Percentiles rank a stretch among this genome's conserved stretches.
These are phyloP conservation scores for Ifrita kowaldi DNA, from an alignment of 2,113 vertebrate genomes.

Conservation along the genomic window DNA sequence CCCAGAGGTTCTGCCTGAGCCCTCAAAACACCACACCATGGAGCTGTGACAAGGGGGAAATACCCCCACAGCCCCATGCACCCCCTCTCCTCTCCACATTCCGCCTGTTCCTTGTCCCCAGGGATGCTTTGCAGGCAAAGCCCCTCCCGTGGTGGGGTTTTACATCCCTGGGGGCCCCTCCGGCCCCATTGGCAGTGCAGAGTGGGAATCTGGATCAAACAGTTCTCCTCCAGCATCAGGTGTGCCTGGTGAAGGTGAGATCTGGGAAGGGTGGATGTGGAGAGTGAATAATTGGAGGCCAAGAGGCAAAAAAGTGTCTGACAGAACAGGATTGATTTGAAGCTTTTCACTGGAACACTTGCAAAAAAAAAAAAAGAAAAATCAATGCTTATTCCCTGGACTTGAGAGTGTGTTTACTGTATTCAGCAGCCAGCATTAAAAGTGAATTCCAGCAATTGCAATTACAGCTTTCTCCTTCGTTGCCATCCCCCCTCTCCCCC, in stretches of 20 bases:
- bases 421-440: constrained; percentile 63
- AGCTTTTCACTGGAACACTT: constrained; percentile 57
- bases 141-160: neutral
- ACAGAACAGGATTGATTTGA: constrained; percentile 56
- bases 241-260: neutral
- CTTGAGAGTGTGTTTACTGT: constrained; percentile 9
- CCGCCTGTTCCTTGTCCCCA: neutral
- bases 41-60: neutral
- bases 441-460: constrained; percentile 70
- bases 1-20: neutral
- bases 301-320: constrained; percentile 40
- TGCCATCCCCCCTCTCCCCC: neutral
- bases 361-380: constrained; percentile 34
- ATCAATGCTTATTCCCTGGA: constrained; percentile 61
- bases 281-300: constrained; percentile 52
- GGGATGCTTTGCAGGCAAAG: accelerated
- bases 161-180: accelerated
- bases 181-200: accelerated
- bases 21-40: neutral
- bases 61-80: accelerated
- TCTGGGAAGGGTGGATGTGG: neutral
- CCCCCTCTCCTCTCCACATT: accelerated
- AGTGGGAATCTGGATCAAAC: neutral
- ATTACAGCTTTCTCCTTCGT: constrained; percentile 59
- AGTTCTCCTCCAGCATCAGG: neutral